phyloP scores from a whole-genome alignment of 2,888 invertebrate genomes.

The Piscicola geometra region DNA sequence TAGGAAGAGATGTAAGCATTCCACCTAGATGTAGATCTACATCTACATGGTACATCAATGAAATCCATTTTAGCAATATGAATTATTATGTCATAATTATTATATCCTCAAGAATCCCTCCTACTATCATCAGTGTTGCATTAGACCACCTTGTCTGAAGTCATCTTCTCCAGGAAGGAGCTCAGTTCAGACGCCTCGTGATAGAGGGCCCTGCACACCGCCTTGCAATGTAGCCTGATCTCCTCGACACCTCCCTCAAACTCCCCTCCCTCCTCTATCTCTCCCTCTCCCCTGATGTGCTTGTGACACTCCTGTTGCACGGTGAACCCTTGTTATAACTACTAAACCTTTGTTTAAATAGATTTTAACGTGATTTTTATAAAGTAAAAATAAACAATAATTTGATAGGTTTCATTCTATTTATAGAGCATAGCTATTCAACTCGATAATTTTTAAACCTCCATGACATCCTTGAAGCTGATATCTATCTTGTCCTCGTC shows the following conservation, averaged over 20 bases:
- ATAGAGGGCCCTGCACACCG: slow-evolving; percentile 84
- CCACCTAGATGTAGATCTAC: too few species aligned
- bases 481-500: slow-evolving; percentile 46
- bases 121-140: too few species aligned
- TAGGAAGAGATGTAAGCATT: too few species aligned
- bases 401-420: background rate
- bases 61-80: background rate
- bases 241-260: slow-evolving; percentile 39
- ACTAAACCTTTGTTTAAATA: too few species aligned
- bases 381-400: background rate
- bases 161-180: slow-evolving; percentile 80
- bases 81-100: background rate
- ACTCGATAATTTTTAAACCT: slow-evolving; percentile 56
- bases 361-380: background rate
- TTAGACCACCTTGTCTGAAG: slow-evolving; percentile 66
- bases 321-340: too few species aligned
- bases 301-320: slow-evolving; percentile 21
- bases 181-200: slow-evolving; percentile 84
- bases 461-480: slow-evolving; percentile 62
- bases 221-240: slow-evolving; percentile 73
- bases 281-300: slow-evolving; percentile 14
- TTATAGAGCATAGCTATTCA: background rate
- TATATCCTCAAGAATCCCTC: too few species aligned
- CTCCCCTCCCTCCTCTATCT: slow-evolving; percentile 29
- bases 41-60: background rate